Evolutionary conservation across 1,140 invertebrate species (phyloP).

Genomic region (Cataglyphis hispanica): DNA sequence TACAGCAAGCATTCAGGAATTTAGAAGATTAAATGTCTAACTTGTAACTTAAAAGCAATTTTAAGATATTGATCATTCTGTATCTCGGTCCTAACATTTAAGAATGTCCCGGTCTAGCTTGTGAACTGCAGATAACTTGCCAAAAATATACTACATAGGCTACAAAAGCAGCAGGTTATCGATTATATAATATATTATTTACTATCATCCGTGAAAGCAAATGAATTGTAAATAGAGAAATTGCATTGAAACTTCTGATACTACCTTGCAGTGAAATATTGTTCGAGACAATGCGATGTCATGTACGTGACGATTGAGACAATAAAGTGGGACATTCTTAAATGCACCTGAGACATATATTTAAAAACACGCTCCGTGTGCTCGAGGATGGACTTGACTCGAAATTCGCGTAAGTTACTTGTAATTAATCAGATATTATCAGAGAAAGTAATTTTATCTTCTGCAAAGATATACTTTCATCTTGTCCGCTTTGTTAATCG

Average conservation of each 20-base stretch:
- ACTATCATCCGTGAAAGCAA: neutral
- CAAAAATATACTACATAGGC: neutral
- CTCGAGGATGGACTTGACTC: slow-evolving; percentile 25
- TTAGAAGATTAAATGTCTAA: slow-evolving; percentile 96
- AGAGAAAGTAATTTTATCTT: slow-evolving; percentile 27
- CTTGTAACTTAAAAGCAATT: slow-evolving; percentile 58
- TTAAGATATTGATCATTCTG: slow-evolving; percentile 66
- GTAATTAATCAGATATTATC: slow-evolving; percentile 51
- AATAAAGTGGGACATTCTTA: slow-evolving; percentile 80
- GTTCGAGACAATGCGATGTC: slow-evolving; percentile 18
- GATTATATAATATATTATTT: slow-evolving; percentile 39
- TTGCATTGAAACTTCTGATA: neutral
- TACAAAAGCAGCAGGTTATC: slow-evolving; percentile 18
- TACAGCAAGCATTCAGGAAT: slow-evolving; percentile 99
- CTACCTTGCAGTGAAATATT: neutral
- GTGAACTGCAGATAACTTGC: slow-evolving; percentile 34
- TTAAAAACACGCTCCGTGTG: slow-evolving; percentile 44
- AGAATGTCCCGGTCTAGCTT: slow-evolving; percentile 80
- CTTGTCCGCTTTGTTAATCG: slow-evolving; percentile 19
- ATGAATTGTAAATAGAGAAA: slow-evolving; percentile 50
- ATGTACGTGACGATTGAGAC: slow-evolving; percentile 66
- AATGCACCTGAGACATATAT: slow-evolving; percentile 67
- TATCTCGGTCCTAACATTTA: slow-evolving; percentile 76
- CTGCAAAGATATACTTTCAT: slow-evolving; percentile 33
- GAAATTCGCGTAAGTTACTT: slow-evolving; percentile 41